A percentile compares a stretch with the other conserved stretches of the same genome.
Evolutionary conservation across 2,888 invertebrate genomes (phyloP).

Genomic region (Nomada ruficornis): DNA sequence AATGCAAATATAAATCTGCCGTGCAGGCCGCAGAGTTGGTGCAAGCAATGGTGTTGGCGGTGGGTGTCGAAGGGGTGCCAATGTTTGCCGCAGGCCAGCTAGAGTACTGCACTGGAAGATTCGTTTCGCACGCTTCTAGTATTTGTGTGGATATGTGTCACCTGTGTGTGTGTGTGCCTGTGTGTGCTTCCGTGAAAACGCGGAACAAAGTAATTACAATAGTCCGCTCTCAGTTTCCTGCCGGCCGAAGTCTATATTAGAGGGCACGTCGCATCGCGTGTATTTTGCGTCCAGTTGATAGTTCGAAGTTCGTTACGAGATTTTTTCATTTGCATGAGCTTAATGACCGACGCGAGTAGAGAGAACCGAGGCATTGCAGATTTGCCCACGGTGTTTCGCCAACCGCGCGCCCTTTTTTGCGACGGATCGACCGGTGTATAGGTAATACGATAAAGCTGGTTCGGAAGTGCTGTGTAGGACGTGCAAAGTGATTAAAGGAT

Average conservation of each 20-base stretch:
- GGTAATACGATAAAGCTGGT: slow-evolving; percentile 7
- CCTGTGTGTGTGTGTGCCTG: not conserved
- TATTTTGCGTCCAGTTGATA: slow-evolving; percentile 31
- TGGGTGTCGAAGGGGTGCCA: slow-evolving; percentile 26
- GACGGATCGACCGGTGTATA: not conserved
- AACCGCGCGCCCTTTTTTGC: not conserved
- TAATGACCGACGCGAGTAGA: not conserved
- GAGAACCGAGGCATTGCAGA: not conserved
- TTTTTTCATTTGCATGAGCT: slow-evolving; percentile 9
- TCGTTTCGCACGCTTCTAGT: slow-evolving; percentile 11
- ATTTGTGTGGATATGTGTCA: not conserved
- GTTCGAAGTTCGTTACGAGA: slow-evolving; percentile 34
- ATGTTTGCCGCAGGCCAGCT: slow-evolving; percentile 9
- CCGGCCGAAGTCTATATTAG: slow-evolving; percentile 33
- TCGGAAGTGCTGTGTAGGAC: not conserved
- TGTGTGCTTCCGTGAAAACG: not conserved
- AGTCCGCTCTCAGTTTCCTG: slow-evolving; percentile 35
- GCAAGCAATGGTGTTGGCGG: not conserved
- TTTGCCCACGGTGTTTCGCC: not conserved
- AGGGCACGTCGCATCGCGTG: slow-evolving; percentile 27
- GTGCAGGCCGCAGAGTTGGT: slow-evolving; percentile 36
- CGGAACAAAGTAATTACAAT: slow-evolving; percentile 43
- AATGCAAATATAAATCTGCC: slow-evolving; percentile 76
- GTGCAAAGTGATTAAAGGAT: slow-evolving; percentile 20
- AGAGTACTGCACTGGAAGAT: slow-evolving; percentile 23